Base-by-base conservation (phyloP, 2,888 invertebrate genomes). In the Sarcophaga subvicina region DNA sequence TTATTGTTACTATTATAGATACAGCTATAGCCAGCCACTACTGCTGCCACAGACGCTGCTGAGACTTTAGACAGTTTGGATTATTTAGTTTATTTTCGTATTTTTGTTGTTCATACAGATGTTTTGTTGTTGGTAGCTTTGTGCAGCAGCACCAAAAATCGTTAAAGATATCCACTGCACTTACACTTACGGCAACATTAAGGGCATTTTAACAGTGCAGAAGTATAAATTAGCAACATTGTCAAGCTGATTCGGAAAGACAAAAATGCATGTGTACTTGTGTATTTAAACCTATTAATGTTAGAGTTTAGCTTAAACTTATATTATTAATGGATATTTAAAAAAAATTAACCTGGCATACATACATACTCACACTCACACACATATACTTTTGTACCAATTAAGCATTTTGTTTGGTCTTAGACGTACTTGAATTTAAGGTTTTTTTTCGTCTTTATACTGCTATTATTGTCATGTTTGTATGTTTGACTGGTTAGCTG, bases 381-480 rank as follows among this genome's bases (percentile, higher is more conserved):
- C 2, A 14, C 8, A 22, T n/a, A 8, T 22, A 49, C 62, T 37
- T 64, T 37, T 70, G n/a, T 45, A 22, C 14, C 66, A 80, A 73
- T 80, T 45, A 73, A 72, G 64, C 25, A 80, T 75, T 75, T 64
- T n/a, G 45, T 20, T 79, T 17, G 62, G 20, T 45, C 47, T 75
- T 17, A 45, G n/a, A 45, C 72, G 54, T n/a, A 63, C 6, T 37
- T 63, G 37, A 14, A 47, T 54, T 67, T 37, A 37, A 37, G 37
- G 75, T 62, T 75, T 73, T 72, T 72, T 75, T 70, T 63, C 22
- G 27, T 63, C 3, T 17, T 84, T 90, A 90, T 90, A 90, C 89
- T 90, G 89, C 89, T 89, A 77, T 80, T 79, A 77, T 77, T 90
- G 90, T 90, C 90, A 91, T 91, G 90, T 91, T 66, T n/a, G 25